A percentile compares a stretch with the other conserved stretches of the same genome.
These are phyloP conservation scores for Antheraea mylitta DNA, from an alignment of 1,140 invertebrate species.

Conservation along the genomic window DNA sequence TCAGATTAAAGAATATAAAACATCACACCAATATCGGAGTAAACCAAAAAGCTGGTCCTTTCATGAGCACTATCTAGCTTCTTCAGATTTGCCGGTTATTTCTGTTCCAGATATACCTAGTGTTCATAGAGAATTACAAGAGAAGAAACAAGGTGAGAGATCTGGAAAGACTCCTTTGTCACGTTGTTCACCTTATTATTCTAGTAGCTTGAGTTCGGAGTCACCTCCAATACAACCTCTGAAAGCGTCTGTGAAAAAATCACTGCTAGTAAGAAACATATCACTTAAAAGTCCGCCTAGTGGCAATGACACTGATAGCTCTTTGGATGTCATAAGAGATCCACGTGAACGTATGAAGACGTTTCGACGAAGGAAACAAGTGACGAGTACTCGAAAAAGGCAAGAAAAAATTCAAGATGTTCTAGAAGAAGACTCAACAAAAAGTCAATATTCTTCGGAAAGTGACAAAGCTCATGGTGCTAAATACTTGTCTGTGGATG, in stretches of 20 bases:
- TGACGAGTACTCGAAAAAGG: constrained; percentile 78
- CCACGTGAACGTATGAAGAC: constrained; percentile 80
- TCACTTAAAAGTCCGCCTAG: constrained; percentile 83
- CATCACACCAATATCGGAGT: constrained; percentile 77
- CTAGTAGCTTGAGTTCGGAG: constrained; percentile 84
- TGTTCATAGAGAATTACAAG: constrained; percentile 65
- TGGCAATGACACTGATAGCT: constrained; percentile 85
- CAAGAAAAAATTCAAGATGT: constrained; percentile 79
- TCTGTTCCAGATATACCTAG: constrained; percentile 66
- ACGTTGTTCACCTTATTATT: constrained; percentile 85
- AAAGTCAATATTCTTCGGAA: constrained; percentile 76
- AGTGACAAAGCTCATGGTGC: constrained; percentile 73
- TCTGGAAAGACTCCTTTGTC: constrained; percentile 77
- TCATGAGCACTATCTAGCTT: constrained; percentile 80
- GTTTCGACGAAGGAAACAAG: constrained; percentile 81
- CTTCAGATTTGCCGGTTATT: constrained; percentile 67
- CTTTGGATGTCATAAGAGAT: constrained; percentile 82
- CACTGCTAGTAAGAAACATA: constrained; percentile 70
- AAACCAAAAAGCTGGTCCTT: constrained; percentile 81
- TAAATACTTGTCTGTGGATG: constrained; percentile 61
- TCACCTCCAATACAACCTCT: constrained; percentile 82
- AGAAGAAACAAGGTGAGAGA: constrained; percentile 67
- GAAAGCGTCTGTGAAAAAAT: constrained; percentile 80
- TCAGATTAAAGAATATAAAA: constrained; percentile 82
- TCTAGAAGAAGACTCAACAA: constrained; percentile 75